A percentile compares a stretch with the other conserved stretches of the same genome.
These are phyloP conservation scores for Drosophila quinaria DNA, from an alignment of 2,888 invertebrate species.

Conservation along the genomic window DNA sequence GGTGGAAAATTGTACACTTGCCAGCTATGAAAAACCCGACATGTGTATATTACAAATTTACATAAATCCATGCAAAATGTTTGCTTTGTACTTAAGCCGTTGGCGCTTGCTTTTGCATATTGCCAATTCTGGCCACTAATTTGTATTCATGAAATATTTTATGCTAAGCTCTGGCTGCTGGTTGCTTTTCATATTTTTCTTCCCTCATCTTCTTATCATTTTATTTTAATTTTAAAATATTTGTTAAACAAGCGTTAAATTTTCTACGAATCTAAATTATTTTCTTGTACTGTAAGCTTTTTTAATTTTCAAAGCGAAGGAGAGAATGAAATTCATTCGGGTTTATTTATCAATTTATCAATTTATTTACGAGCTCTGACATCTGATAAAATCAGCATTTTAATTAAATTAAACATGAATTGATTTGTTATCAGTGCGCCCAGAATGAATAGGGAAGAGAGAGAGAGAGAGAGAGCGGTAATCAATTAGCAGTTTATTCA, in stretches of 20 bases:
- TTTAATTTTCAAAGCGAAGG: not conserved
- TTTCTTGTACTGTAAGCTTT: conserved; percentile 10
- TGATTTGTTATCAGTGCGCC: conserved; percentile 49
- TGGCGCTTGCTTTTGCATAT: conserved; percentile 21
- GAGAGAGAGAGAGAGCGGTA: conserved; percentile 11
- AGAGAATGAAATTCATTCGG: not conserved
- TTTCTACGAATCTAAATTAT: conserved; percentile 9
- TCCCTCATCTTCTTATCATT: not conserved
- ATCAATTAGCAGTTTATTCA: conserved; percentile 56
- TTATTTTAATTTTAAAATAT: conserved; percentile 6
- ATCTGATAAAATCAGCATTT: conserved; percentile 70
- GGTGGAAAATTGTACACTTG: conserved; percentile 39
- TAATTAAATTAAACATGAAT: conserved; percentile 71
- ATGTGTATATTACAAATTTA: conserved; percentile 59
- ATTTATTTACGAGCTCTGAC: conserved; percentile 3
- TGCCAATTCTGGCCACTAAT: conserved; percentile 52
- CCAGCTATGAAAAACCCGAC: conserved; percentile 24
- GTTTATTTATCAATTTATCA: not conserved
- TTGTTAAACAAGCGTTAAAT: not conserved
- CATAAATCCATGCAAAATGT: conserved; percentile 71
- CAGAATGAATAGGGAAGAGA: not conserved
- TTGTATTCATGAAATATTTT: conserved; percentile 59
- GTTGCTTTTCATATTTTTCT: conserved; percentile 3
- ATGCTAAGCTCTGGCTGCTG: conserved; percentile 23
- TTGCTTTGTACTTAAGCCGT: conserved; percentile 57